These are phyloP conservation scores for Dunckerocampus dactyliophorus DNA, from an alignment of 2,113 vertebrate species.

Conservation along the genomic window DNA sequence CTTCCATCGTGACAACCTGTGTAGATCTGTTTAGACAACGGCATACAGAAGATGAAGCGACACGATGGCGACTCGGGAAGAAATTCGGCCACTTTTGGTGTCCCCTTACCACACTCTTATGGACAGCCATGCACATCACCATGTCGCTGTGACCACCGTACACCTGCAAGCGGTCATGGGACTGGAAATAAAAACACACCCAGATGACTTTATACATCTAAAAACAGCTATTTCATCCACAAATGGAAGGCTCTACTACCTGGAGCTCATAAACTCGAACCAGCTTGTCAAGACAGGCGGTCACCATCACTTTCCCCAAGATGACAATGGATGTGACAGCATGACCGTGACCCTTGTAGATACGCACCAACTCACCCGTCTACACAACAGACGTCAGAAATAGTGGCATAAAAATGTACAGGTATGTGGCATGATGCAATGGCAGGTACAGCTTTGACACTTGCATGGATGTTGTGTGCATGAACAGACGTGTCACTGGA, in stretches of 20 bases:
- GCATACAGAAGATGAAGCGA: neutral
- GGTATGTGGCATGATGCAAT: neutral
- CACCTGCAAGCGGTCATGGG: conserved; percentile 91
- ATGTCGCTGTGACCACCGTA: conserved; percentile 94
- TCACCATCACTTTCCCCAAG: conserved; percentile 95
- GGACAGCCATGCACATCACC: conserved; percentile 96
- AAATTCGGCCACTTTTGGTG: neutral
- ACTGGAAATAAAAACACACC: conserved; percentile 67
- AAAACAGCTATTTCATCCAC: neutral
- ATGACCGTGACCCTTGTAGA: conserved; percentile 93
- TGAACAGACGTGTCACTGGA: conserved; percentile 96
- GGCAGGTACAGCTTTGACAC: conserved; percentile 40
- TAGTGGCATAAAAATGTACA: neutral
- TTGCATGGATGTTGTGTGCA: conserved; percentile 95
- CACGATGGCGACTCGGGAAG: neutral
- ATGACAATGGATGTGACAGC: conserved; percentile 90
- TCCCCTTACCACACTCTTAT: conserved; percentile 88
- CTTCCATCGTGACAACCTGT: conserved; percentile 93
- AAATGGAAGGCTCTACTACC: conserved; percentile 63
- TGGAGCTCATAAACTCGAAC: conserved; percentile 92
- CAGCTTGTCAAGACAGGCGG: conserved; percentile 90
- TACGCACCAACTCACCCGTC: conserved; percentile 89
- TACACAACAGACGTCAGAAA: conserved; percentile 34
- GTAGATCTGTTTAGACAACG: conserved; percentile 78
- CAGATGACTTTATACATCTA: neutral